Percentiles rank a stretch among this genome's conserved stretches.
Evolutionary conservation across 2,888 invertebrate genomes (phyloP).

Genomic region (Plebejus argus): DNA sequence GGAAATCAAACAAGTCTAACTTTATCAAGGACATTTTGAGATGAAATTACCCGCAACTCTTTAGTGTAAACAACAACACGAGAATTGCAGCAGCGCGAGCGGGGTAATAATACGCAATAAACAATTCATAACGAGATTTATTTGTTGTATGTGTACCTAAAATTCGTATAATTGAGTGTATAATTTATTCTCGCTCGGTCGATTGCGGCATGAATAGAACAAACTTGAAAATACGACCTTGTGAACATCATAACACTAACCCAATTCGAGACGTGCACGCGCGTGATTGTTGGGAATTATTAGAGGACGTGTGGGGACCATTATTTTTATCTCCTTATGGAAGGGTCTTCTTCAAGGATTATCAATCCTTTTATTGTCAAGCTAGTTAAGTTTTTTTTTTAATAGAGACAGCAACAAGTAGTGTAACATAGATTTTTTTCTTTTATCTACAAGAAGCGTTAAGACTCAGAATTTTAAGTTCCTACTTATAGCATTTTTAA

Average conservation of each 20-base stretch:
- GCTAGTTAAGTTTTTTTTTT: background rate
- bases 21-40: conserved; percentile 67
- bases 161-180: background rate
- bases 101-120: background rate
- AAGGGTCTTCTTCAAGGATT: background rate
- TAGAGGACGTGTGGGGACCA: conserved; percentile 52
- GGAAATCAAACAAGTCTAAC: conserved; percentile 73
- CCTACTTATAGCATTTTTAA: background rate
- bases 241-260: conserved; percentile 65
- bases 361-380: background rate
- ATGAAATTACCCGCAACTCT: conserved; percentile 34
- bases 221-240: conserved; percentile 59
- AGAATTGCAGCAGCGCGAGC: background rate
- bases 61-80: background rate
- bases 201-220: conserved; percentile 25
- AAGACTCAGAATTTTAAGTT: background rate
- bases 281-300: conserved; percentile 66
- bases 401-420: background rate
- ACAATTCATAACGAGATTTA: background rate
- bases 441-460: too few relatives aligned
- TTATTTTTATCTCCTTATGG: conserved; percentile 36
- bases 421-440: background rate
- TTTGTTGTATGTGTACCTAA: background rate
- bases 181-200: background rate
- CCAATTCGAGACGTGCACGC: conserved; percentile 69